Percentiles rank a stretch among this genome's conserved stretches.
phyloP scores from a whole-genome alignment of 1,140 invertebrate genomes.

The Drosophila pectinifera region DNA sequence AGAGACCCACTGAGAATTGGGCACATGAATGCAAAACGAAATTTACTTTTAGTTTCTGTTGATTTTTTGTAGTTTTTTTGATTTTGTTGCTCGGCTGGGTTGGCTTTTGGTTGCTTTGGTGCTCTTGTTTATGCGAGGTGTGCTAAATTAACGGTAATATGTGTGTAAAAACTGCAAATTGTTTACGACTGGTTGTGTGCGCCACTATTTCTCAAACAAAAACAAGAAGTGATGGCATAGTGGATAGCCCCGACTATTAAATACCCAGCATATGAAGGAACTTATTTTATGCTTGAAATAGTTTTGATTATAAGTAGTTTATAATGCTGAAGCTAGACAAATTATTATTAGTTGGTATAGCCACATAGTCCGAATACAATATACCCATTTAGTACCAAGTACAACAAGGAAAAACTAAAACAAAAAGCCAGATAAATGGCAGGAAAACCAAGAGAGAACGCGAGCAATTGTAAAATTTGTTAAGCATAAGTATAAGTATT shows the following conservation, averaged over 20 bases:
- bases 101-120: slow-evolving; percentile 22
- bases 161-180: slow-evolving; percentile 66
- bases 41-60: slow-evolving; percentile 26
- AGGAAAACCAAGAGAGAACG: slow-evolving; percentile 20
- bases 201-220: slow-evolving; percentile 65
- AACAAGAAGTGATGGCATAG: neutral
- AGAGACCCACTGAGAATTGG: slow-evolving; percentile 35
- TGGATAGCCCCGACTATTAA: neutral
- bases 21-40: slow-evolving; percentile 52
- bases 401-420: slow-evolving; percentile 20
- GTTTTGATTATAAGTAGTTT: neutral
- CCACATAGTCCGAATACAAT: neutral
- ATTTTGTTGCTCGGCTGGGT: slow-evolving; percentile 16
- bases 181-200: slow-evolving; percentile 66
- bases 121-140: slow-evolving; percentile 56
- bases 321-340: too few relatives aligned
- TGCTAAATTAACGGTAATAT: slow-evolving; percentile 67
- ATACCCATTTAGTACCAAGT: slow-evolving; percentile 10
- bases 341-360: too few relatives aligned
- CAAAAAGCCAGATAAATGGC: slow-evolving; percentile 19
- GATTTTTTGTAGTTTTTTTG: slow-evolving; percentile 12
- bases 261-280: too few relatives aligned
- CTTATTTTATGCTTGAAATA: neutral
- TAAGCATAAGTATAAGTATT: slow-evolving; percentile 64
- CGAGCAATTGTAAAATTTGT: slow-evolving; percentile 58